These are phyloP conservation scores for Fopius arisanus DNA, from an alignment of 1,140 invertebrate genomes.

Conservation along the genomic window DNA sequence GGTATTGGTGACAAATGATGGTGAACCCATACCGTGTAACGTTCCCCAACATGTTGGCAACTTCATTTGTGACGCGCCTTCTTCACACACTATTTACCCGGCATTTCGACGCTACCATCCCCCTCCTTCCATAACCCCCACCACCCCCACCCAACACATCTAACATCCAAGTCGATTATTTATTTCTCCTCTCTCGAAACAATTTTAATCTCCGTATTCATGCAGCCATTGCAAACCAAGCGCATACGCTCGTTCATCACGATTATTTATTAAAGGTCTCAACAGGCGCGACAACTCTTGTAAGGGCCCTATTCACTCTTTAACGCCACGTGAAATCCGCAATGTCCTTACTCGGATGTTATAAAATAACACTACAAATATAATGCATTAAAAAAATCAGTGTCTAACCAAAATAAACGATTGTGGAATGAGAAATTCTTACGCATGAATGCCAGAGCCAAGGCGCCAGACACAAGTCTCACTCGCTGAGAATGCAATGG, in stretches of 20 bases:
- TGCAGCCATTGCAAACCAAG: not conserved
- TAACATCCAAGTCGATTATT: constrained; percentile 11
- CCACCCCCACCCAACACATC: not conserved
- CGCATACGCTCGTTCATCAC: constrained; percentile 8
- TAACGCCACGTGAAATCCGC: constrained; percentile 8
- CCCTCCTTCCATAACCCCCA: no score
- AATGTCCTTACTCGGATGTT: constrained; percentile 4
- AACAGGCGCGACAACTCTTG: constrained; percentile 3
- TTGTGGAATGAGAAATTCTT: no score
- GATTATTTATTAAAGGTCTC: constrained; percentile 18
- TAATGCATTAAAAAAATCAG: not conserved
- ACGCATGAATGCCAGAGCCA: not conserved
- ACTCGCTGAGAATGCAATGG: not conserved
- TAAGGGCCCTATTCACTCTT: constrained; percentile 13
- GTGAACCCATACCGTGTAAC: not conserved
- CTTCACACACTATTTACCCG: not conserved
- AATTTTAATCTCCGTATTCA: constrained; percentile 9
- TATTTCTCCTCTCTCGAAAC: constrained; percentile 2
- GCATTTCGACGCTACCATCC: not conserved
- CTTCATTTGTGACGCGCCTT: not conserved
- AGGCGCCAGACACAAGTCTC: not conserved
- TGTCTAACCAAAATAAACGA: no score
- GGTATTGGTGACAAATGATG: constrained; percentile 39
- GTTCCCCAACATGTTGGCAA: not conserved
- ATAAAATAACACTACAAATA: not conserved